Evolutionary conservation across 1,140 invertebrate species (phyloP).

Genomic region (Drosophila funebris): DNA sequence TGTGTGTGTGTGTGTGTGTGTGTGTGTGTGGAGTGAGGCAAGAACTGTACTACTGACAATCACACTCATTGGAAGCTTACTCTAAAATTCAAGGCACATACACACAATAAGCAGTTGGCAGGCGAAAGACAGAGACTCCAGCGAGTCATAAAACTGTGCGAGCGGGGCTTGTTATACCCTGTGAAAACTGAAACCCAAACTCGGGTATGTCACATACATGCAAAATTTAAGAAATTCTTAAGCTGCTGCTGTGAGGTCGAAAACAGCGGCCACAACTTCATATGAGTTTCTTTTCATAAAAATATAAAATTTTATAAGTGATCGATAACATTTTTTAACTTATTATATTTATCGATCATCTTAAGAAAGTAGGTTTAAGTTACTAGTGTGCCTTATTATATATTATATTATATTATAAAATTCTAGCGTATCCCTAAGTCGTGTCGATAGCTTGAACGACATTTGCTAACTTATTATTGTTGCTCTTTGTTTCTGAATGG

Average conservation of each 20-base stretch:
- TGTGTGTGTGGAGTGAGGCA: background rate
- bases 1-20: slow-evolving; percentile 11
- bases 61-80: slow-evolving; percentile 29
- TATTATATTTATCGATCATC: too few relatives aligned
- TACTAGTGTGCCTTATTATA: too few relatives aligned
- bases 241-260: too few relatives aligned
- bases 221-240: background rate
- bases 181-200: background rate
- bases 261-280: too few relatives aligned
- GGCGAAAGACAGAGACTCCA: slow-evolving; percentile 42
- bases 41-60: slow-evolving; percentile 2
- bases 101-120: slow-evolving; percentile 56
- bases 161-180: slow-evolving; percentile 45
- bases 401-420: background rate
- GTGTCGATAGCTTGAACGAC: background rate
- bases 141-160: slow-evolving; percentile 73
- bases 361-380: too few relatives aligned
- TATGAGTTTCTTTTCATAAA: too few relatives aligned
- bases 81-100: slow-evolving; percentile 59
- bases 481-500: slow-evolving; percentile 38
- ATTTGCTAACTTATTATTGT: slow-evolving; percentile 33
- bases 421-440: slow-evolving; percentile 5
- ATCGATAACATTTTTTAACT: too few relatives aligned
- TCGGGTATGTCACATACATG: background rate
- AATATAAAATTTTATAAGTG: too few relatives aligned